Percentiles rank a stretch among this genome's conserved stretches.
phyloP scores from a whole-genome alignment of 2,888 invertebrate genomes.

The Villa cingulata region DNA sequence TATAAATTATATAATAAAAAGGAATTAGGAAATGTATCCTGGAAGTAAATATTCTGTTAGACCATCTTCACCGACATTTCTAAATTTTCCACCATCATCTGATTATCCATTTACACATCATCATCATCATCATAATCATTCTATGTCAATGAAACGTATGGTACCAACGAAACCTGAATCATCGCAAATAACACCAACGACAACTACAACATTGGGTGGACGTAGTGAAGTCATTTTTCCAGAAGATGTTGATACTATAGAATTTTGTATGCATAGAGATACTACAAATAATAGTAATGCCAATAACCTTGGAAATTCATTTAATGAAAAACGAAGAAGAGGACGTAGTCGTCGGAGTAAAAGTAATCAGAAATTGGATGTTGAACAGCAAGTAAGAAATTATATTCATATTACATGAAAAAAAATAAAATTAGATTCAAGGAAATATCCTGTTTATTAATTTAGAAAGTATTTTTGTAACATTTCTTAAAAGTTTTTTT shows the following conservation, averaged over 20 bases:
- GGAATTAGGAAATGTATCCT: slow-evolving; percentile 25
- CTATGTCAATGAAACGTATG: slow-evolving; percentile 23
- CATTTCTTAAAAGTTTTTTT: too few relatives aligned
- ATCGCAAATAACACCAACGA: slow-evolving; percentile 20
- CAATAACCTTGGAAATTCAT: slow-evolving; percentile 25
- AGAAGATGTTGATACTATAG: slow-evolving; percentile 34
- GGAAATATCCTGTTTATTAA: too few relatives aligned
- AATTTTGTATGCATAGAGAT: slow-evolving; percentile 30
- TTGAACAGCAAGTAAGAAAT: slow-evolving; percentile 29
- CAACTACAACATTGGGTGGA: slow-evolving; percentile 19
- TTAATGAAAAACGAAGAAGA: slow-evolving; percentile 28
- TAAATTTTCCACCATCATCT: slow-evolving; percentile 64
- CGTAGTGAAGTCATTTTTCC: slow-evolving; percentile 31
- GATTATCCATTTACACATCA: slow-evolving; percentile 47
- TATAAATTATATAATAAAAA: too few relatives aligned
- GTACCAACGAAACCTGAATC: slow-evolving; percentile 5
- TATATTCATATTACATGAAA: too few relatives aligned
- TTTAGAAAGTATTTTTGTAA: too few relatives aligned
- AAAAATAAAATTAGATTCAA: too few relatives aligned
- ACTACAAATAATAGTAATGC: slow-evolving; percentile 22
- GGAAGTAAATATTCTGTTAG: slow-evolving; percentile 26
- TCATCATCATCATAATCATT: slow-evolving; percentile 17
- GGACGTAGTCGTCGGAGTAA: slow-evolving; percentile 30
- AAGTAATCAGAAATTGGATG: slow-evolving; percentile 34
- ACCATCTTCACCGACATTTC: slow-evolving; percentile 38